Evolutionary conservation across 2,888 invertebrate species (phyloP), one percentile per base, ranked within the genome.

Genomic region (Oeneis ivallda): DNA sequence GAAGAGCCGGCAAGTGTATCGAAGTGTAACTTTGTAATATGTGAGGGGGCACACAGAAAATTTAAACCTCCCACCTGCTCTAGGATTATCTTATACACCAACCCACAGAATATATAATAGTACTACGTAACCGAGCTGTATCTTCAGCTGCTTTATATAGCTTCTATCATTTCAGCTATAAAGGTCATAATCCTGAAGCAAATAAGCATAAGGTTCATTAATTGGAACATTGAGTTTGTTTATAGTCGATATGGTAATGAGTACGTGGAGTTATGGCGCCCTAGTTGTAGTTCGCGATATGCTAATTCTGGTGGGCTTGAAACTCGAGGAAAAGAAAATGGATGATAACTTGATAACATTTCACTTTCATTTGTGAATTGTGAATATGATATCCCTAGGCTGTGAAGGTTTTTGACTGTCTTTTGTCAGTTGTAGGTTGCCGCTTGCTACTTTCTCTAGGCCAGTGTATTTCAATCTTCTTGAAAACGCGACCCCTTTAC

Each of bases 261-360:
- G 34, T 47, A 49, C 62, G 62, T 58, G 58, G 15, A 64, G 64
- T 64, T 64, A 64, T 58, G 64, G 50, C 43, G 41, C 34, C 45
- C 54, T 56, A 54, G 34, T 43, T 43, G n/a, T n/a, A 43, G 43
- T 62, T 62, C 19, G 37, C 47, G 54, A n/a, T 62, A 47, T 62
- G 62, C 37, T 54, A 54, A 62, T 62, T 34, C 17, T 1, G 19
- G 13, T 11, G 13, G 13, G 39, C 8, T 56, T 19, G 6, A 50
- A 17, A 4, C 39, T 17, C 39, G 59, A 64, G 43, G 45, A 49
- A 54, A 54, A 10, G 54, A 41, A 56, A 56, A 39, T 15, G 34
- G 19, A 41, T 56, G 41, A 17, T 41, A 41, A 19, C 56, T 17
- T 56, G 41, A 17, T 41, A 41, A 19, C 56, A 41, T 19, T 56